These are phyloP conservation scores for Tachycineta bicolor DNA, from an alignment of 2,113 vertebrate species.

Conservation along the genomic window DNA sequence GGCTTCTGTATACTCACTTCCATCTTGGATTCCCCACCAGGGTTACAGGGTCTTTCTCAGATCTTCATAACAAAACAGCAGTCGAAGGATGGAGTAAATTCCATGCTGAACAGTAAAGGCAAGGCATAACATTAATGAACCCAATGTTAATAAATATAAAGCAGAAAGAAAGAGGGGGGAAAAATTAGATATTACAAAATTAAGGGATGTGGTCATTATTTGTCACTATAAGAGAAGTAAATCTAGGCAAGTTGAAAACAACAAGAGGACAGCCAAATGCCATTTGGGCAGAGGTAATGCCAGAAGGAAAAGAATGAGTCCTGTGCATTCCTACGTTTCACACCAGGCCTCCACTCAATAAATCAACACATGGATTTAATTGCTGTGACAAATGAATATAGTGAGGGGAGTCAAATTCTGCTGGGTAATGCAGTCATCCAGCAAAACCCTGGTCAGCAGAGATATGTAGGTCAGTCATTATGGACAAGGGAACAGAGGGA, in stretches of 20 bases:
- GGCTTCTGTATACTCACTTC: not conserved
- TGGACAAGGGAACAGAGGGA: constrained; percentile 18
- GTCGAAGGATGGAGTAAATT: not conserved
- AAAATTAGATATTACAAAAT: not conserved
- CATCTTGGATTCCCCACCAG: not conserved
- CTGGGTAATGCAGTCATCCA: constrained; percentile 19
- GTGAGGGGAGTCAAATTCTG: not conserved
- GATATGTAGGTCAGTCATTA: constrained; percentile 56
- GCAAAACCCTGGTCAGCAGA: not conserved
- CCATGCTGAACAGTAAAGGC: not conserved
- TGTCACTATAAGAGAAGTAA: not conserved
- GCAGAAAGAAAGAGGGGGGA: not conserved
- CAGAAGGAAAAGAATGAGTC: not conserved
- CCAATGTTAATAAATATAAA: not conserved
- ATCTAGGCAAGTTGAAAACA: not conserved
- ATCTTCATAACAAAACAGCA: not conserved
- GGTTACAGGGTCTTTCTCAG: not conserved
- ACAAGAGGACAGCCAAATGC: not conserved
- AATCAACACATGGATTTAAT: constrained; percentile 51
- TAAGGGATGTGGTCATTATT: not conserved
- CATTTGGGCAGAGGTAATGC: not conserved
- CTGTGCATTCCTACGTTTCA: not conserved
- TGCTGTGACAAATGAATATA: constrained; percentile 42
- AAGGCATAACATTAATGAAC: not conserved
- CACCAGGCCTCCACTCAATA: not conserved